Conservation (phyloP, 2,113 vertebrate genomes). For the Phaethon lepturus region DNA sequence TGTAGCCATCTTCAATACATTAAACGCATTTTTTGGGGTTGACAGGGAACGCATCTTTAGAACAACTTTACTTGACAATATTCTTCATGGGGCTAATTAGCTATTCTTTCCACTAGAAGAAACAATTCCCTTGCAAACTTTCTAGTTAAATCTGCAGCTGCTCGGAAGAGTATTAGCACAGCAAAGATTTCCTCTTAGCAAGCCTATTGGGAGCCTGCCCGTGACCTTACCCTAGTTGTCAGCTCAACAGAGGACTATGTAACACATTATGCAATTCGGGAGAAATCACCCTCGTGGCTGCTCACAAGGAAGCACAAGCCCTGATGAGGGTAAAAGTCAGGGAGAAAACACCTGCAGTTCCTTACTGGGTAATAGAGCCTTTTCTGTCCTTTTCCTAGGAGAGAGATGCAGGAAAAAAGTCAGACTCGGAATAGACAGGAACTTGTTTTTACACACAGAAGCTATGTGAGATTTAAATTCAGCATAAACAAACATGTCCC, state of each 20-base stretch:
- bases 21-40: fast-evolving
- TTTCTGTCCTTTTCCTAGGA: not conserved
- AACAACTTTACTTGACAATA: not conserved
- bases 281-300: not conserved
- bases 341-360: not conserved
- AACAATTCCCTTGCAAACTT: not conserved
- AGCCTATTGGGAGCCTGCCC: not conserved
- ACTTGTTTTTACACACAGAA: not conserved
- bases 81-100: not conserved
- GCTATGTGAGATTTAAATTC: not conserved
- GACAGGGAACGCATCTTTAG: not conserved
- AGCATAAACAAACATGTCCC: not conserved
- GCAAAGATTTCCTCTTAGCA: not conserved
- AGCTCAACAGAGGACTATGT: not conserved
- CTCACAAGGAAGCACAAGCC: not conserved
- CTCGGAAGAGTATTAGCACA: not conserved
- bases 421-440: not conserved
- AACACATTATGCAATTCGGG: not conserved
- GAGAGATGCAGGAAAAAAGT: not conserved
- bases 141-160: conserved; percentile 13
- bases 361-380: not conserved
- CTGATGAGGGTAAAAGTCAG: not conserved
- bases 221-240: conserved; percentile 1
- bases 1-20: not conserved
- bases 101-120: not conserved